phyloP scores from a whole-genome alignment of 2,113 vertebrate genomes.

The Misgurnus anguillicaudatus region DNA sequence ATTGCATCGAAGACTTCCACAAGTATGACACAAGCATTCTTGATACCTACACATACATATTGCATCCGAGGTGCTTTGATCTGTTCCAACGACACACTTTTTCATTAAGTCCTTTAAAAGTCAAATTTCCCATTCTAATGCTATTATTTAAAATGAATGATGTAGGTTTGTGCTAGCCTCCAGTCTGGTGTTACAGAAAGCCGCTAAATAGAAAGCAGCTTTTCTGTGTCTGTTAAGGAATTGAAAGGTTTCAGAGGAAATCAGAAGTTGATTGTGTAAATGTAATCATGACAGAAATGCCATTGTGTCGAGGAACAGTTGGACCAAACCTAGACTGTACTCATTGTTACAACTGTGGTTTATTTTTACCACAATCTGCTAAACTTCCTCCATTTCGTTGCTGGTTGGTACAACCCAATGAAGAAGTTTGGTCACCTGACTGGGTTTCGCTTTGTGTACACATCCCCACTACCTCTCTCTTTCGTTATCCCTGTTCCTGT shows the following conservation, averaged over 20 bases:
- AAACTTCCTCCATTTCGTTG: constrained; percentile 58
- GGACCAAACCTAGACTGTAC: not conserved
- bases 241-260: constrained; percentile 42
- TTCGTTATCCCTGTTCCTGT: constrained; percentile 58
- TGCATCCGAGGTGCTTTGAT: not conserved
- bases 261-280: constrained; percentile 34
- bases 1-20: constrained; percentile 99
- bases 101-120: no score
- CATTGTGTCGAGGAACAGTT: constrained; percentile 69
- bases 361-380: constrained; percentile 28
- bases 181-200: no score
- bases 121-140: no score
- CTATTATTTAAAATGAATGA: no score
- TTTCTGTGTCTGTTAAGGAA: constrained; percentile 39
- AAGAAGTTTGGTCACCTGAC: constrained; percentile 57
- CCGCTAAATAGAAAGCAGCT: not conserved
- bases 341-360: constrained; percentile 33
- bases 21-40: constrained; percentile 76
- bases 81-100: no score
- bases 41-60: not conserved
- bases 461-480: constrained; percentile 50
- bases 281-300: constrained; percentile 52
- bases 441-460: constrained; percentile 50
- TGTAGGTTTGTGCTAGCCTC: no score
- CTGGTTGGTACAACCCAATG: constrained; percentile 11